Evolutionary conservation across 1,140 invertebrate species (phyloP).

Genomic region (Dendrolimus kikuchii): DNA sequence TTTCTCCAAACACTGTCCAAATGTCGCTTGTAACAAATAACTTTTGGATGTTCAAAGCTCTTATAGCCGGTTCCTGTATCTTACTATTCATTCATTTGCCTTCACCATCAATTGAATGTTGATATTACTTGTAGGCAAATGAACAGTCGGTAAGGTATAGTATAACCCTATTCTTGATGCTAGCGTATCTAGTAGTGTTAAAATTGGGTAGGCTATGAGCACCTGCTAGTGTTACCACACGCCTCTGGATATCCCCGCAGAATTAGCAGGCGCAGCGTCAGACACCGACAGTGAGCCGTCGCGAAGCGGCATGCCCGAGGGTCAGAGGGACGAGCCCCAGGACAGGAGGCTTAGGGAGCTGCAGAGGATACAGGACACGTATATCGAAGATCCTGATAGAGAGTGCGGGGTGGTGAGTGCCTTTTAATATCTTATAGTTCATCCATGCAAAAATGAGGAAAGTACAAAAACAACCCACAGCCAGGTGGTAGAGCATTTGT

Average conservation of each 20-base stretch:
- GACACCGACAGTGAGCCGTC: constrained; percentile 52
- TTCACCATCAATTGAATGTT: too few relatives aligned
- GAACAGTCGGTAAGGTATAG: too few relatives aligned
- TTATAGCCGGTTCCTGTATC: too few relatives aligned
- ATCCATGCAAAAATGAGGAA: too few relatives aligned
- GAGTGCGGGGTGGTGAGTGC: constrained; percentile 49
- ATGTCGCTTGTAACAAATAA: too few relatives aligned
- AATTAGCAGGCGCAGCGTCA: constrained; percentile 52
- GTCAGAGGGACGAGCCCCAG: constrained; percentile 12
- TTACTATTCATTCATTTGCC: too few relatives aligned
- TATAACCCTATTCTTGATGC: too few relatives aligned
- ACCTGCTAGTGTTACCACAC: not conserved
- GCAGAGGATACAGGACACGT: constrained; percentile 32
- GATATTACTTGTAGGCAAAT: too few relatives aligned
- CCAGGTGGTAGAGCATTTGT: too few relatives aligned
- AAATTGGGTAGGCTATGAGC: not conserved
- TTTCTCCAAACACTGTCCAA: too few relatives aligned
- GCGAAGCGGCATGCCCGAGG: constrained; percentile 27
- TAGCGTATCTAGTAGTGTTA: not conserved
- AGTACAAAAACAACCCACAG: too few relatives aligned
- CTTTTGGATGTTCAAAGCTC: too few relatives aligned
- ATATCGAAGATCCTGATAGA: constrained; percentile 40
- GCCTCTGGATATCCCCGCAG: constrained; percentile 21
- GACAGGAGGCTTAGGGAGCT: constrained; percentile 27
- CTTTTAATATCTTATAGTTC: not conserved